Conservation (phyloP, 1,140 invertebrate species). For the Euwallacea similis region DNA sequence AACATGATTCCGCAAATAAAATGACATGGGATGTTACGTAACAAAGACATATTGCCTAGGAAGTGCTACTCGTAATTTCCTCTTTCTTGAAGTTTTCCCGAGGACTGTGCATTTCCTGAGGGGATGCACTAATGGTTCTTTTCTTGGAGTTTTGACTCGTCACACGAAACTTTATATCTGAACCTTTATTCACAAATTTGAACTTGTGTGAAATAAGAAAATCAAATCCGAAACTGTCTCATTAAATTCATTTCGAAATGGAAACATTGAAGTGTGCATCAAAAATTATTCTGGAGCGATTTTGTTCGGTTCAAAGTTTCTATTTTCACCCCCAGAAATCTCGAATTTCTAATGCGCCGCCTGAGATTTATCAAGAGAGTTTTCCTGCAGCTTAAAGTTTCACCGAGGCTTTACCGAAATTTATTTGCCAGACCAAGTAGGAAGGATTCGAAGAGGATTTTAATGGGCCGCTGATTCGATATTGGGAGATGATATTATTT, state of each 20-base stretch:
- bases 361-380: not conserved
- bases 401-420: not conserved
- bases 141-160: not conserved
- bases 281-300: no score
- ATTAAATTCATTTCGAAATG: no score
- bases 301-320: not conserved
- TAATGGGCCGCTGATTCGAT: no score
- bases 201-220: no score
- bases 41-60: constrained; percentile 2
- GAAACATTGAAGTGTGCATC: no score
- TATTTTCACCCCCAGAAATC: not conserved
- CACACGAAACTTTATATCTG: no score
- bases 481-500: no score
- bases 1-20: constrained; percentile 1
- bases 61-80: constrained; percentile 6
- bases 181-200: no score
- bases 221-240: no score
- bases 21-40: constrained; percentile 3
- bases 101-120: not conserved
- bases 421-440: not conserved
- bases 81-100: constrained; percentile 1
- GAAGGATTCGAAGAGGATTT: not conserved
- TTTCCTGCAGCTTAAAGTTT: not conserved
- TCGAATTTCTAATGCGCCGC: not conserved
- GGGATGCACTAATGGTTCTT: not conserved